Evolutionary conservation across 2,888 invertebrate genomes (phyloP).

Genomic region (Lasiommata megera): DNA sequence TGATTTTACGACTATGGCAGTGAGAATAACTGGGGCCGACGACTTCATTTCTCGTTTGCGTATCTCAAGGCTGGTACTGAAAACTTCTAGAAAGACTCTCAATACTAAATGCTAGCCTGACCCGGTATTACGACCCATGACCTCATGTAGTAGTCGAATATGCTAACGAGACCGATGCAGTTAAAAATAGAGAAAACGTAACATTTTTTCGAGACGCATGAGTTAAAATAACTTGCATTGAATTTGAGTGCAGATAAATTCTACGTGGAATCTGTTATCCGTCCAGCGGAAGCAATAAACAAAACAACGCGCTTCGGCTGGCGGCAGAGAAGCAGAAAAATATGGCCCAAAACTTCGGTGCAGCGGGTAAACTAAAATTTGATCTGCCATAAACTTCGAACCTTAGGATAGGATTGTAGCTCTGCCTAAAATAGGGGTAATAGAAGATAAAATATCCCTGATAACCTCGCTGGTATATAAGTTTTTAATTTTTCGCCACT

Average conservation of each 20-base stretch:
- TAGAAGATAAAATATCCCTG: neutral
- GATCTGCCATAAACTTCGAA: constrained; percentile 8
- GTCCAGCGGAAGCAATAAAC: neutral
- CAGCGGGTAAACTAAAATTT: neutral
- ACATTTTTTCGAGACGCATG: too few relatives aligned
- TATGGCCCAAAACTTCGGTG: constrained; percentile 5
- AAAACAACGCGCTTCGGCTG: neutral
- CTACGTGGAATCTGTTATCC: neutral
- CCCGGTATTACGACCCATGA: too few relatives aligned
- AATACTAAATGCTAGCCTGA: too few relatives aligned
- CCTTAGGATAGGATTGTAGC: constrained; percentile 1
- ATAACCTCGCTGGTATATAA: neutral
- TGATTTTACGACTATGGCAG: too few relatives aligned
- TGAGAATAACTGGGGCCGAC: too few relatives aligned
- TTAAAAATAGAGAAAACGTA: too few relatives aligned
- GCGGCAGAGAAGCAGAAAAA: constrained; percentile 3
- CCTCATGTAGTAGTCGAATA: too few relatives aligned
- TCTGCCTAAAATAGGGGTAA: neutral
- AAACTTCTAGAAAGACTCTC: too few relatives aligned
- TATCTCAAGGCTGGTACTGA: too few relatives aligned
- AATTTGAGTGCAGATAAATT: neutral
- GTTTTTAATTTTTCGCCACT: neutral
- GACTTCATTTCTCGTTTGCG: too few relatives aligned
- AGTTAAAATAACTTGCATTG: too few relatives aligned
- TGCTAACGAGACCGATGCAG: too few relatives aligned